These are phyloP conservation scores for Macrotis lagotis DNA, from an alignment of 2,113 vertebrate genomes.

Conservation along the genomic window DNA sequence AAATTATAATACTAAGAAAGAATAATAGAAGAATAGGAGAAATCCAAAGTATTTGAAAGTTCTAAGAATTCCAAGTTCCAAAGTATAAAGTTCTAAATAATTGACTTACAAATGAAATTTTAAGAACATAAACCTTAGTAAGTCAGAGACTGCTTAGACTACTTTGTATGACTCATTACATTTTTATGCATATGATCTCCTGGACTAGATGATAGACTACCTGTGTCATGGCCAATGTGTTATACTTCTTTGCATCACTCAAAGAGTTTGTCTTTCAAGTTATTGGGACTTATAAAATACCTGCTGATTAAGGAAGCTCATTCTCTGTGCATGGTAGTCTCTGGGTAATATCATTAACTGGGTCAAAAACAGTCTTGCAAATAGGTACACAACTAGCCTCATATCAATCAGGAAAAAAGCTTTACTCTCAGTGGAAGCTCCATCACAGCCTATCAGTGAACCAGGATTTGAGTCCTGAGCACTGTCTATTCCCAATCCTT, in stretches of 20 bases:
- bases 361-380: not conserved
- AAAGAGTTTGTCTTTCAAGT: not conserved
- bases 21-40: not conserved
- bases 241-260: not conserved
- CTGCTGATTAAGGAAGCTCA: not conserved
- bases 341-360: not conserved
- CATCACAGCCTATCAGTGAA: not conserved
- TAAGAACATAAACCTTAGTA: not conserved
- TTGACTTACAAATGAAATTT: not conserved
- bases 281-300: not conserved
- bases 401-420: not conserved
- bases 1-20: not conserved
- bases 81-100: not conserved
- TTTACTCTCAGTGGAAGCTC: not conserved
- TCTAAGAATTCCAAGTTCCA: no score
- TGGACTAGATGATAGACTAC: not conserved
- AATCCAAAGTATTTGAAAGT: not conserved
- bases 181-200: not conserved
- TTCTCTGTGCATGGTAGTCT: not conserved
- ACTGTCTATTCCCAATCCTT: not conserved
- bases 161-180: not conserved
- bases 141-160: not conserved
- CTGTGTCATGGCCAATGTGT: not conserved
- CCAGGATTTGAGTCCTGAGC: not conserved
- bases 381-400: not conserved